Evolutionary conservation across 2,797 vertebrate species (phyloP), one percentile per base, ranked within the genome.

Genomic region (Mus caroli): DNA sequence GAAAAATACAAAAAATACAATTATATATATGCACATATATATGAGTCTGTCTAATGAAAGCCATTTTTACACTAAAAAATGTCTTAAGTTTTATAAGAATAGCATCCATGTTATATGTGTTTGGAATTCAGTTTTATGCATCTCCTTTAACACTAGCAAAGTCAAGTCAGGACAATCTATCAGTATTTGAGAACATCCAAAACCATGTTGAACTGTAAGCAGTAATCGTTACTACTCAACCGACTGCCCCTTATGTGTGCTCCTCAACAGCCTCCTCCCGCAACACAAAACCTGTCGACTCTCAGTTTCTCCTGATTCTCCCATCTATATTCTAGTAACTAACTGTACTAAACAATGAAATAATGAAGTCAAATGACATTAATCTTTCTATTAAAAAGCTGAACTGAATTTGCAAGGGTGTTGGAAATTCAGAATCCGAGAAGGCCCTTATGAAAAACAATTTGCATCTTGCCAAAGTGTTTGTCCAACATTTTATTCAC

Each of bases 341-440:
- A 77, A 69, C 7, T 78, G 71, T 54, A 62, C 46, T 78, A 90
- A 96, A 77, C 17, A 90, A 80, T 26, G 56, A 92, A 91, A 77
- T 52, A 94, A 67, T 80, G 24, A 15, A 77, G 12, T 46, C 62
- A 43, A 17, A 78, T 26, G 87, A 24, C 82, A 82, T 96, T 95
- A 95, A 85, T 80, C 5, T 82, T 11, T 75, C 54, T 85, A 86
- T 76, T 90, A 88, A 95, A 93, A 80, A 26, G 3, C 5, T 76
- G 84, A 82, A 95, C 85, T 96, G 86, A 93, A 92, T 96, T 96
- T 94, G 34, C 78, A 92, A 91, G 40, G 62, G 19, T 92, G 92
- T 73, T 58, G 88, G 77, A 31, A 95, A 94, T 90, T 93, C 77
- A 86, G 1, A 71, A 76, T 62, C 88, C 77, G 43, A 96, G 67